Percentiles rank a stretch among this genome's conserved stretches.
Conservation (phyloP, 2,797 vertebrate genomes). For the Gobio occitaniae region DNA sequence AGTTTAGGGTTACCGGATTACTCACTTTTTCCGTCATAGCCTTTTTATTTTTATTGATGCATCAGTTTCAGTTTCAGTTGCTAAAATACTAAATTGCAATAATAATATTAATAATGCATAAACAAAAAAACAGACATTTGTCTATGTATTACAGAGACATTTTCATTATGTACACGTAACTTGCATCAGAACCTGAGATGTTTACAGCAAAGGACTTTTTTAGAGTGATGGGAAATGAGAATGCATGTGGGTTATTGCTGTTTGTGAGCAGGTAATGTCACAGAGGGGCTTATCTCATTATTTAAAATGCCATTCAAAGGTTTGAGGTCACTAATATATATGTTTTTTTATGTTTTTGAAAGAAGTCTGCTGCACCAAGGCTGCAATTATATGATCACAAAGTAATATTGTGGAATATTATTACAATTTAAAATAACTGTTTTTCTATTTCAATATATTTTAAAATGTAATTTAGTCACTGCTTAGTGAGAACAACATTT, state of each 20-base stretch:
- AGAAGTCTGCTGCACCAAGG: neutral
- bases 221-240: neutral
- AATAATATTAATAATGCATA: neutral
- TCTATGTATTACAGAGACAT: neutral
- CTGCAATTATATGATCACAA: neutral
- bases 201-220: slow-evolving; percentile 11
- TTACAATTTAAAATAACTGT: neutral
- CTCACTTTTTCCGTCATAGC: neutral
- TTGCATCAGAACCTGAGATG: neutral
- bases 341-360: neutral
- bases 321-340: neutral
- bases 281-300: neutral
- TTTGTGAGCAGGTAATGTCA: neutral
- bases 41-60: neutral
- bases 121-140: neutral
- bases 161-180: neutral
- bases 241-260: neutral
- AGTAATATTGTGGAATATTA: neutral
- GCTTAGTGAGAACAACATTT: neutral
- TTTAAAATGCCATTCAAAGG: neutral
- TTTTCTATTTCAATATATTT: neutral
- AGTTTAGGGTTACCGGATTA: neutral
- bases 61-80: neutral
- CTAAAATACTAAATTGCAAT: neutral
- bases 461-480: neutral